Evolutionary conservation across 2,113 vertebrate species (phyloP), one percentile per base, ranked within the genome.

Genomic region (Poicephalus gulielmi): DNA sequence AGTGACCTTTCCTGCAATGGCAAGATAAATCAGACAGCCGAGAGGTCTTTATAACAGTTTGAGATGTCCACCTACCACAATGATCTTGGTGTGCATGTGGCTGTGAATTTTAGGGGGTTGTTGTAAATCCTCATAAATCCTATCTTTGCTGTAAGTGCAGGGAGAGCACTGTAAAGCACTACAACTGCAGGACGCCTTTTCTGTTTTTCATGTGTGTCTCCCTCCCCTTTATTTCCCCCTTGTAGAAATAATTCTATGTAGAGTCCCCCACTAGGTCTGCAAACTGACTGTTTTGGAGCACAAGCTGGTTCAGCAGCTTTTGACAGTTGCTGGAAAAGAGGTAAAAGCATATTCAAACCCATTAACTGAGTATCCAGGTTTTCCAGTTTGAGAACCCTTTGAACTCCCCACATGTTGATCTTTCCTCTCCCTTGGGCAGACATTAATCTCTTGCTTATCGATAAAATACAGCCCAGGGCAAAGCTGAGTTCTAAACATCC

Each of bases 31-130:
- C 41, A 76, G 37, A 86, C 33, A 91, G 39, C 43, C 47, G 68
- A 64, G 37, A 90, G 50, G 22, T 83, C 53, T 60, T 90, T 59
- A 55, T 33, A 76, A 44, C 71, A 37, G 33, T 68, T 82, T 47
- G 66, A 82, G 60, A 79, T 39, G 53, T 94, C 68, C 64, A 66
- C 82, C 53, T 83, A 46, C 76, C 60, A 33, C 37, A 30, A 11
- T 53, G 24, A 41, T 67, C 39, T 64, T 53, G 33, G 41, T 46
- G 23, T 84, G 43, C 2, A 1, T 62, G 79, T 95, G 64, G 74
- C 62, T 93, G 39, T 84, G 88, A 89, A 95, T 96, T 91, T 94
- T 47, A 71, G 55, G 81, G 47, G 74, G 69, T 73, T 87, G 70
- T 57, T 82, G 43, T 19, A 73, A 47, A 59, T 47, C 22, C n/a